Base-by-base conservation (phyloP, 2,888 invertebrate species). In the Ceramica pisi region DNA sequence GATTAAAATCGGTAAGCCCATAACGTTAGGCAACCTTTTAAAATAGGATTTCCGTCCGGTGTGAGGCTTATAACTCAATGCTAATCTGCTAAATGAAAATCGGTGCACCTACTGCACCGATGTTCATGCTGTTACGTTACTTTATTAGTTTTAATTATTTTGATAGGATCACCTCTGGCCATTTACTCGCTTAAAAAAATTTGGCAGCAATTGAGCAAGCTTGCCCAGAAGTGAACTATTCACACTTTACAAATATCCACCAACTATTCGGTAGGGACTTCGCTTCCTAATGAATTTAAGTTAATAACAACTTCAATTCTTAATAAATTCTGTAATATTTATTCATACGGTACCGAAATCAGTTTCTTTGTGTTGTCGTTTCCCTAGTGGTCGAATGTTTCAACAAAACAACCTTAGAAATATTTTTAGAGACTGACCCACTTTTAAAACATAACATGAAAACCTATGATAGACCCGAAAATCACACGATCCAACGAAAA, bases 1-100 rank as follows among this genome's bases (percentile, higher is more conserved):
- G 41, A 31, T 53, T 68, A 35, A 44, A 53, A 19, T 23, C 41
- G 7, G n/a, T 67, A 67, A 67, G 19, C 19, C 50, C 3, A n/a
- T 48, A n/a, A 26, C 21, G 26, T 3, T 12, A 19, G n/a, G 8
- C 8, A 31, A 31, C 21, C 31, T 51, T 51, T 64, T 21, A 38
- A 9, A 23, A 23, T 46, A 6, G 16, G 19, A 14, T 19, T 66
- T 23, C 46, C 1, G 23, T 2, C 10, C 23, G 46, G 38, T 38
- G 64, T 63, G 64, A 35, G 9, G 63, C 3, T 64, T 64, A 35
- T 4, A n/a, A 41, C 23, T 44, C 21, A 9, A 23, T 26, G 26
- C 41, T 56, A n/a, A n/a, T n/a, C n/a, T n/a, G n/a, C n/a, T n/a
- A n/a, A n/a, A n/a, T n/a, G n/a, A n/a, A n/a, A n/a, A n/a, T n/a